Evolutionary conservation across 2,113 vertebrate species (phyloP), one percentile per base, ranked within the genome.

Genomic region (Passer montanus): DNA sequence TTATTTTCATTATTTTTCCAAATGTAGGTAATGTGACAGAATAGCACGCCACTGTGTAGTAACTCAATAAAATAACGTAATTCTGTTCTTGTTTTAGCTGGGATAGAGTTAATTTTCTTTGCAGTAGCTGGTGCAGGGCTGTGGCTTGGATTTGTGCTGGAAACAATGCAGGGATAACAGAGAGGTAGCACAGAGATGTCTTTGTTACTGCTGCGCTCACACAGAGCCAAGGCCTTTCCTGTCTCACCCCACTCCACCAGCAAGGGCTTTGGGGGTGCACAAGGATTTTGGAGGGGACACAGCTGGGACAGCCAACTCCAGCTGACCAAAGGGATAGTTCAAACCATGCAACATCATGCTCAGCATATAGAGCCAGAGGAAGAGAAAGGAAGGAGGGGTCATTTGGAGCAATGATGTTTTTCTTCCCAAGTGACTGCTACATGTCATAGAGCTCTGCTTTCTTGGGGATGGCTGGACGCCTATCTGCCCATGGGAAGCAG

Each of bases 231-330:
- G 35, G 46, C 9, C 22, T 62, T 62, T 86, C 43, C 35, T 74
- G 31, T 23, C 60, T 55, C 35, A 62, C 2, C 4, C 30, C n/a
- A 24, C 5, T 33, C 41, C 47, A 60, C 18, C 47, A 55, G 39
- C 0, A 0, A 43, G 60, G 11, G 3, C 5, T 2, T 15, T 49
- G 30, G 26, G 26, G 13, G 2, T 49, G 27, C 41, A 74, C 46
- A 27, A 7, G 3, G 13, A 37, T 5, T 68, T 68, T 11, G 35
- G 26, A 53, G 30, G 46, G 21, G 22, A 80, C 30, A 74, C 41
- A 55, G 60, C 9, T 27, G 13, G n/a, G 31, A 55, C 30, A 67
- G 26, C 30, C 13, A 3, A 49, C 10, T 3, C 41, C 22, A 43
- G 1, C 4, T 62, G 31, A 55, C 23, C 41, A 47, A 1, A 47